phyloP scores from a whole-genome alignment of 2,113 vertebrate species.

The Lophotis ruficrista region DNA sequence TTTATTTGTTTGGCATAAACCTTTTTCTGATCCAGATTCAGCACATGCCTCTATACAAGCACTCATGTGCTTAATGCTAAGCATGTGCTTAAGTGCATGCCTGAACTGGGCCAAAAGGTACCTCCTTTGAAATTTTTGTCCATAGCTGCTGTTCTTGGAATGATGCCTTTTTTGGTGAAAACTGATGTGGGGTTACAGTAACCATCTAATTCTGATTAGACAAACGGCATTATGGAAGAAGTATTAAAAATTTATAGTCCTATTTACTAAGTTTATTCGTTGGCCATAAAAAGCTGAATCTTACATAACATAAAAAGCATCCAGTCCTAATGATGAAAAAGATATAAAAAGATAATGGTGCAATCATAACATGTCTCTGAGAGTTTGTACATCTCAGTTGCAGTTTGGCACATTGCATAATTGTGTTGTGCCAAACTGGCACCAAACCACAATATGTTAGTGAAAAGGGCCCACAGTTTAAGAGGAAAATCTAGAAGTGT shows the following conservation, averaged over 20 bases:
- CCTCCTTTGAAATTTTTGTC: slow-evolving; percentile 37
- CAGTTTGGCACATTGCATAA: slow-evolving; percentile 69
- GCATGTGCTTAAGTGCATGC: slow-evolving; percentile 50
- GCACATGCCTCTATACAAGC: background rate
- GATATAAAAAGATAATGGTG: slow-evolving; percentile 76
- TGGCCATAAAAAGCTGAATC: slow-evolving; percentile 71
- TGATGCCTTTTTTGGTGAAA: slow-evolving; percentile 60
- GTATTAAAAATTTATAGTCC: slow-evolving; percentile 82
- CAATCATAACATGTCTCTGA: slow-evolving; percentile 69
- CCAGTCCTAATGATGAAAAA: slow-evolving; percentile 74
- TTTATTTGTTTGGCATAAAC: background rate
- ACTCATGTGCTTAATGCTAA: background rate
- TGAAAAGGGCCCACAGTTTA: slow-evolving; percentile 75
- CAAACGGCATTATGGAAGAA: slow-evolving; percentile 68
- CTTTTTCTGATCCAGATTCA: background rate
- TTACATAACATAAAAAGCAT: slow-evolving; percentile 70
- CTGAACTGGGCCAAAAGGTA: slow-evolving; percentile 38
- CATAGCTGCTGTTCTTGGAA: slow-evolving; percentile 45
- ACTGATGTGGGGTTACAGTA: slow-evolving; percentile 27
- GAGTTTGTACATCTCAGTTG: slow-evolving; percentile 72
- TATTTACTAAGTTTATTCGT: slow-evolving; percentile 75
- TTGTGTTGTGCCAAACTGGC: slow-evolving; percentile 75
- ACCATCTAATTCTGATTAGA: slow-evolving; percentile 70
- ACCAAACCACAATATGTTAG: slow-evolving; percentile 75
- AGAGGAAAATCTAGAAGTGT: slow-evolving; percentile 78